Conservation (phyloP, 35 echinoderm and acorn worm species). For the Ophiothrix spiculata region DNA sequence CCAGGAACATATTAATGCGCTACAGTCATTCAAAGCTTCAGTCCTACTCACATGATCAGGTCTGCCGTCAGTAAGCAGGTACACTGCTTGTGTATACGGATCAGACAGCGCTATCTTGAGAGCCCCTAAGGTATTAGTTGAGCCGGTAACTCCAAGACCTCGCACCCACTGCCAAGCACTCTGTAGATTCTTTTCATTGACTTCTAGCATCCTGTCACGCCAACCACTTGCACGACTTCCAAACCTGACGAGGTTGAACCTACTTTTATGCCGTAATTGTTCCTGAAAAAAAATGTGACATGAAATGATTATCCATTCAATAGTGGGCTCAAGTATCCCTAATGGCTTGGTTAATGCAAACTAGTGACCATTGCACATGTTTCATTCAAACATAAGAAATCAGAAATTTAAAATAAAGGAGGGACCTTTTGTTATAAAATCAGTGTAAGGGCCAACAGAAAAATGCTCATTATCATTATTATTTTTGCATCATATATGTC, state of each 20-base stretch:
- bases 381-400: too few species aligned
- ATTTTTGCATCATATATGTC: too few species aligned
- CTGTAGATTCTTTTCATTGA: slow-evolving; percentile 79
- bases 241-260: slow-evolving; percentile 97
- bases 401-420: too few species aligned
- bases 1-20: too few species aligned
- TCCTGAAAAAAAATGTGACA: slow-evolving; percentile 65
- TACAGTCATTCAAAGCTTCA: too few species aligned
- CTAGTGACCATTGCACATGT: too few species aligned
- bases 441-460: too few species aligned
- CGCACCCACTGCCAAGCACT: slow-evolving; percentile 97
- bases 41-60: slow-evolving; percentile 96
- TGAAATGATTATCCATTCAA: too few species aligned
- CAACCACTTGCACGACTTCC: slow-evolving; percentile 70
- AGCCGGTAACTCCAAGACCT: slow-evolving; percentile 63
- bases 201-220: slow-evolving; percentile 87
- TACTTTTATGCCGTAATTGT: slow-evolving; percentile 90
- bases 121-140: slow-evolving; percentile 85
- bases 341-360: too few species aligned
- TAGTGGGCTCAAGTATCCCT: too few species aligned
- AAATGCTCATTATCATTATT: too few species aligned
- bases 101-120: slow-evolving; percentile 78
- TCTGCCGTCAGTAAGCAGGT: slow-evolving; percentile 89
- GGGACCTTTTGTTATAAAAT: too few species aligned
- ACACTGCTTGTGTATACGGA: slow-evolving; percentile 77